Evolutionary conservation across 2,797 vertebrate genomes (phyloP), one percentile per base, ranked within the genome.

Genomic region (Ctenosaura bakeri): DNA sequence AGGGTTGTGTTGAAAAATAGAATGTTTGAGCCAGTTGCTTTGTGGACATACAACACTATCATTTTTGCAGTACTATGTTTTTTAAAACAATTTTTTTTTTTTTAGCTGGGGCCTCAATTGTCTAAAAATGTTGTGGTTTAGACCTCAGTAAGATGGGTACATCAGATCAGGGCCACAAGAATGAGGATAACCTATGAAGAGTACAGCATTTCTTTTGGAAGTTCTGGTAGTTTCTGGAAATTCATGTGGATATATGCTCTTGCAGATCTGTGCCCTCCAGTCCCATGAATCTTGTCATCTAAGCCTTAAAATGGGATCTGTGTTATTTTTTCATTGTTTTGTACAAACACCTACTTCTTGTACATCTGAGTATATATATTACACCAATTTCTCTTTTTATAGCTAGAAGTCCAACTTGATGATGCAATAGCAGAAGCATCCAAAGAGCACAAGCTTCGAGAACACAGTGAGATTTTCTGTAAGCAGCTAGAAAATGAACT

Each of bases 401-500:
- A 99, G 99, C 96, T 99, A 98, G 99, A 99, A 97, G 97, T 97
- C 20, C 98, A 98, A 95, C 98, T 99, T 85, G 98, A 99, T 85
- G 98, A 99, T 18, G 96, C 97, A 0, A 91, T 96, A 56, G 98
- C 98, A 0, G 98, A 99, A 95, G 98, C 98, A 29, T 98, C 98
- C 1, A 99, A 98, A 95, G 99, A 99, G 93, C 98, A 97, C 92
- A 99, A 99, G 95, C 98, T 99, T 86, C 97, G 98, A 7, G 99
- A 99, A 90, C 98, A 99, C 97, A 98, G 98, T 0, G 98, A 99
- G 92, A 97, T 93, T 90, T 99, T 99, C 96, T 98, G 98, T 96
- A 98, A 98, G 94, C 98, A 99, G 93, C 96, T 99, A 96, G 99
- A 99, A 96, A 94, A 96, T 8, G 99, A 99, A 97, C 98, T 99